A percentile compares a stretch with the other conserved stretches of the same genome.
Conservation (phyloP, 2,888 invertebrate species). For the Euplagia quadripunctaria region DNA sequence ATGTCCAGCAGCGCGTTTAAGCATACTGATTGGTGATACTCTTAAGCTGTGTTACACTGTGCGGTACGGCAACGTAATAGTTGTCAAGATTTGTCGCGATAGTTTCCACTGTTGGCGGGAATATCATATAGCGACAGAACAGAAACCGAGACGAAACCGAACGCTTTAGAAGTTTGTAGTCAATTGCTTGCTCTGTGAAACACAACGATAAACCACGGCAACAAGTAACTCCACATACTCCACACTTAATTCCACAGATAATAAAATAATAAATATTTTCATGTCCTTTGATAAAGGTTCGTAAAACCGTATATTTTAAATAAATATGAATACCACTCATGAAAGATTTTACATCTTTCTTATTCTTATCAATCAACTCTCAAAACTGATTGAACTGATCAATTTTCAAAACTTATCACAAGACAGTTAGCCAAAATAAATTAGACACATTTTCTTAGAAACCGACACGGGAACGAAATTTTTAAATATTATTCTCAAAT, state of each 20-base stretch:
- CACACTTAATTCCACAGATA: background rate
- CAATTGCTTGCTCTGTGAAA: background rate
- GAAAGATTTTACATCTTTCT: too few relatives aligned
- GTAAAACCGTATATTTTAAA: background rate
- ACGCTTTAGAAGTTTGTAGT: background rate
- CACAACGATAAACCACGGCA: background rate
- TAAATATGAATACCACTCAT: too few relatives aligned
- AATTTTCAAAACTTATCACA: background rate
- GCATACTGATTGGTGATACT: slow-evolving; percentile 39
- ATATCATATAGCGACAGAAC: background rate
- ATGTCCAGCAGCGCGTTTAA: slow-evolving; percentile 35
- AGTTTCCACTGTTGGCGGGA: background rate
- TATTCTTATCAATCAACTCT: too few relatives aligned
- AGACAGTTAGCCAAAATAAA: background rate
- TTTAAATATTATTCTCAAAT: too few relatives aligned
- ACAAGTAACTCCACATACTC: background rate
- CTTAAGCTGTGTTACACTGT: background rate
- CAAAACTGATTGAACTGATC: too few relatives aligned
- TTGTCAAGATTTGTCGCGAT: too few relatives aligned
- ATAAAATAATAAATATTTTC: background rate
- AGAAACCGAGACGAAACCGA: background rate
- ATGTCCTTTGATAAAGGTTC: background rate
- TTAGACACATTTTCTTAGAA: too few relatives aligned
- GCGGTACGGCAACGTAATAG: slow-evolving; percentile 4
- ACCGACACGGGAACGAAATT: background rate